Evolutionary conservation across 2,888 invertebrate species (phyloP), one percentile per base, ranked within the genome.

Genomic region (Pyrochroa serraticornis): DNA sequence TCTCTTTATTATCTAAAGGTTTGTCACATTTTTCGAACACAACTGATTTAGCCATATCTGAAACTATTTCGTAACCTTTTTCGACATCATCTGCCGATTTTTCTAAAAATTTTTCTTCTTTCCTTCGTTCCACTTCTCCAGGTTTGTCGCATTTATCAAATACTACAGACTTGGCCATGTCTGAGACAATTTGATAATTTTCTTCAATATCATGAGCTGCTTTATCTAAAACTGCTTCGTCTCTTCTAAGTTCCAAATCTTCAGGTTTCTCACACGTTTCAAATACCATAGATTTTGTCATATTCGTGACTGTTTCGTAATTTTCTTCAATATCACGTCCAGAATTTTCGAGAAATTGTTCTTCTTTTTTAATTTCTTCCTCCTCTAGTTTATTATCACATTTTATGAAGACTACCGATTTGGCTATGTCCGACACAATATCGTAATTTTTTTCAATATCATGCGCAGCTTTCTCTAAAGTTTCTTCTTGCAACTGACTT

Each of bases 331-430:
- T 7, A 33, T 60, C 54, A 32, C 56, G 32, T 6, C 53, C 60
- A 32, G 52, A 47, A 45, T 67, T 60, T 47, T 66, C 64, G 9
- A 65, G 38, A 31, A 61, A 44, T 44, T 69, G 49, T 56, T 64
- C 70, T 45, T 67, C 63, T 44, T 68, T 67, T 5, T 22, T 22
- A 22, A 22, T 22, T 10, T 45, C 36, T 12, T 46, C 46, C 22
- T 46, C 45, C 13, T 13, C 22, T 9, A 34, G 9, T 8, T 22
- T 9, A 12, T 37, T 33, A 7, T 52, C 50, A 37, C 44, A 41
- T 34, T 53, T 42, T 33, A 39, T 46, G 12, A 45, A 50, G 6
- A 35, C 14, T 12, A 38, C 22, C 3, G 49, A 39, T 34, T 49
- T 34, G 3, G 41, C 8, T 41, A 49, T 41, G 32, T 49, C 49